Percentiles rank a stretch among this genome's conserved stretches.
phyloP scores from a whole-genome alignment of 92 coral and sea anemone species.

The Phymanthus crucifer region DNA sequence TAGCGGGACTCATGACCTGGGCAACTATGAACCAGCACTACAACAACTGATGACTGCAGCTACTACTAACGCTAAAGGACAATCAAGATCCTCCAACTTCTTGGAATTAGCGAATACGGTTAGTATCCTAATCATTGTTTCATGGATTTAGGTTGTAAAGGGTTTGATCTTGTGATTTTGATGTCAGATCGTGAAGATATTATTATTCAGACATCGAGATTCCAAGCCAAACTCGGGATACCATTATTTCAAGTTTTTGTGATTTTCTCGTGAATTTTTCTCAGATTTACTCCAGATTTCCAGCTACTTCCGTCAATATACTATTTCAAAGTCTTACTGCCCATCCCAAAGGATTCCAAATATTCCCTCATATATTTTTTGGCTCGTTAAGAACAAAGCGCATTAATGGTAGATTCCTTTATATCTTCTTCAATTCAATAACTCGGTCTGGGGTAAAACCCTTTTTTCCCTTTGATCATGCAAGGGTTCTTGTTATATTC shows the following conservation, averaged over 20 bases:
- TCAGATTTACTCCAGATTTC: not conserved
- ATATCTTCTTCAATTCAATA: slow-evolving; percentile 9
- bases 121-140: slow-evolving; percentile 46
- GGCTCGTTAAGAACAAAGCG: slow-evolving; percentile 1
- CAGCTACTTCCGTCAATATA: slow-evolving; percentile 20
- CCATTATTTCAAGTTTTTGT: not conserved
- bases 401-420: slow-evolving; percentile 4
- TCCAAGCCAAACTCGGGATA: not conserved
- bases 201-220: slow-evolving; percentile 6
- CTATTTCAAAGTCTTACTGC: slow-evolving; percentile 2
- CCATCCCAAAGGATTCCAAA: slow-evolving; percentile 37
- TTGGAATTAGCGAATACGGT: slow-evolving; percentile 98
- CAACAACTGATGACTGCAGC: slow-evolving; percentile 91
- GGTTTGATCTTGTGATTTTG: slow-evolving; percentile 13
- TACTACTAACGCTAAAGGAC: slow-evolving; percentile 71
- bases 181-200: no score
- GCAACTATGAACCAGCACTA: slow-evolving; percentile 64
- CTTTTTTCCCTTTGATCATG: not conserved
- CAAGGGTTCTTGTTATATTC: not conserved
- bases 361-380: slow-evolving; percentile 6
- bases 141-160: slow-evolving; percentile 4
- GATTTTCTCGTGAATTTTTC: slow-evolving; percentile 1
- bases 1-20: slow-evolving; percentile 79
- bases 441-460: slow-evolving; percentile 12
- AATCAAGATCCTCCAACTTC: slow-evolving; percentile 85